These are phyloP conservation scores for Trichopria drosophilae DNA, from an alignment of 2,888 invertebrate genomes.

Conservation along the genomic window DNA sequence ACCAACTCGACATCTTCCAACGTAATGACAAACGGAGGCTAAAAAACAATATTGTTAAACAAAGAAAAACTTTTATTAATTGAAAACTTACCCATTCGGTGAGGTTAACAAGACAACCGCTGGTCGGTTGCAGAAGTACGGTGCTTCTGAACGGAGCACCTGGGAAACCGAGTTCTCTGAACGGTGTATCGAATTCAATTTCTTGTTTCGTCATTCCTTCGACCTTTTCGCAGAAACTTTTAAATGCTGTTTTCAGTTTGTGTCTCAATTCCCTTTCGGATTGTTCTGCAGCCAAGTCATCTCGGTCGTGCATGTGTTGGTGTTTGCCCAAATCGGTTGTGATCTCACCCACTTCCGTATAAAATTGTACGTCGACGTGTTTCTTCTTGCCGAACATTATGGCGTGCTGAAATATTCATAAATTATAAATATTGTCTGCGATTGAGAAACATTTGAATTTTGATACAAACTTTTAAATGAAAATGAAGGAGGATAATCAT, in stretches of 20 bases:
- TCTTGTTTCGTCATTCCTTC: constrained; percentile 94
- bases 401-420: constrained; percentile 76
- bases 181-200: constrained; percentile 98
- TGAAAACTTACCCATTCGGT: constrained; percentile 82
- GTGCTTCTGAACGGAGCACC: constrained; percentile 97
- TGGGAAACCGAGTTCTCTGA: constrained; percentile 96
- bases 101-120: constrained; percentile 94
- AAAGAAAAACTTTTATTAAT: not conserved
- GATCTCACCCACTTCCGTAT: constrained; percentile 99
- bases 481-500: constrained; percentile 99
- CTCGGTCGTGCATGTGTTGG: constrained; percentile 99
- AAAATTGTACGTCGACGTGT: constrained; percentile 98
- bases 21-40: constrained; percentile 97
- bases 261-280: constrained; percentile 95
- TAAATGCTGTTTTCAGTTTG: constrained; percentile 96
- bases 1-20: constrained; percentile 97
- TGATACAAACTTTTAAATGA: constrained; percentile 76
- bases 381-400: constrained; percentile 99
- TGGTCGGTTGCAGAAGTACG: constrained; percentile 94
- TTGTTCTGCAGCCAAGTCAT: constrained; percentile 98
- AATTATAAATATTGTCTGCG: constrained; percentile 19
- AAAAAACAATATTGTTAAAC: constrained; percentile 31
- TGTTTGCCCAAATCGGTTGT: constrained; percentile 99
- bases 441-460: constrained; percentile 3
- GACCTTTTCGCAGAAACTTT: constrained; percentile 96